Base-by-base conservation (phyloP, 2,797 vertebrate species). In the Varecia variegata region DNA sequence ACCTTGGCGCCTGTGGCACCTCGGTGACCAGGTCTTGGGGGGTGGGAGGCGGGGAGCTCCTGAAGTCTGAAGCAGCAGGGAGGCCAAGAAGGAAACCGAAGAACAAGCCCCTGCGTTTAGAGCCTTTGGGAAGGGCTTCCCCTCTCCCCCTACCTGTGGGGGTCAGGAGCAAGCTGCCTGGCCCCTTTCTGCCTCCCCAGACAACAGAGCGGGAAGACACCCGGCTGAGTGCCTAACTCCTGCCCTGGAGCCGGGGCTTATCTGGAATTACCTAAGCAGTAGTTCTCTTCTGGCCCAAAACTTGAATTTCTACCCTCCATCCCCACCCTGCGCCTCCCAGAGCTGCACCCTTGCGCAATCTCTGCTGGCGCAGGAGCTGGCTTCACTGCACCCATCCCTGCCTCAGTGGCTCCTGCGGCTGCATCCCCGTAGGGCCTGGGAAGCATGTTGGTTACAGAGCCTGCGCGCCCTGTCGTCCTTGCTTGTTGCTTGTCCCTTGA, bases 171-270 rank as follows among this genome's bases (percentile, higher is more conserved):
- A 38, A 65, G 43, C 20, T 15, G 11, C 21, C 30, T 35, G 0
- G 40, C 25, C 5, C 32, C 43, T 11, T 11, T 40, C 17, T 12
- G 21, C 58, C 21, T 56, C 43, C 32, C 14, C 23, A 10, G 12
- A 2, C 2, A 2, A 32, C 38, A 38, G 4, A 1, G 70, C n/a
- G 2, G 21, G 50, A 23, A 17, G 9, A 2, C 3, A 10, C 70
- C 17, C 6, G 15, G 2, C 17, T 27, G 8, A 2, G 9, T 2
- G 13, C 20, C 0, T 0, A 6, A 35, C 47, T 60, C 23, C 47
- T 50, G 35, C 25, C 47, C 35, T 20, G 5, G 1, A 12, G 0
- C 54, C 0, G 17, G 30, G 23, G 15, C 62, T 56, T 12, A 43
- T 38, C 56, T 62, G 81, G 23, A 79, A 32, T 4, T 43, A 38